These are phyloP conservation scores for Grapholita molesta DNA, from an alignment of 1,140 invertebrate genomes.

Conservation along the genomic window DNA sequence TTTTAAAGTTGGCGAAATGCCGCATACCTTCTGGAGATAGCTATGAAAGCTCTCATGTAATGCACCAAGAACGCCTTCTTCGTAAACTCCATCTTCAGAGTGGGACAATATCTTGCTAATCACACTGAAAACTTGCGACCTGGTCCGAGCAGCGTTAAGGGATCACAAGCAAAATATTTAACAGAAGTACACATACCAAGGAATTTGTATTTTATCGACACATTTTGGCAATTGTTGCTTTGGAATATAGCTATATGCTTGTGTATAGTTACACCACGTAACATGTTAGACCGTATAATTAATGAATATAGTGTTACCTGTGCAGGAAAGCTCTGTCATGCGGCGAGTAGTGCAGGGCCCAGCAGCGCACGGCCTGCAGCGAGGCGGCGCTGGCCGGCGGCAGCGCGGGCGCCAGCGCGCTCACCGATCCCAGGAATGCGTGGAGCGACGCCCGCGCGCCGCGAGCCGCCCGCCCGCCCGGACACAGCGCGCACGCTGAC, in stretches of 20 bases:
- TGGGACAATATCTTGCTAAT: conserved; percentile 97
- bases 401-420: conserved; percentile 94
- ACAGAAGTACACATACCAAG: background rate
- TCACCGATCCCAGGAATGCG: conserved; percentile 92
- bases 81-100: conserved; percentile 87
- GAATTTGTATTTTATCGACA: background rate
- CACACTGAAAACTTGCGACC: conserved; percentile 96
- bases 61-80: conserved; percentile 79
- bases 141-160: conserved; percentile 60
- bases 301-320: conserved; percentile 70
- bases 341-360: conserved; percentile 92
- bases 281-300: background rate
- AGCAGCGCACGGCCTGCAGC: conserved; percentile 95
- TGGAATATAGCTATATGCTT: background rate
- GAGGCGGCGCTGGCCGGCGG: conserved; percentile 92
- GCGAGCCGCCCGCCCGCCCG: conserved; percentile 46
- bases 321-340: conserved; percentile 97
- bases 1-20: too few species aligned
- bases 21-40: conserved; percentile 51
- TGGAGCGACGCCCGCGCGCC: conserved; percentile 90
- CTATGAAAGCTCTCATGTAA: conserved; percentile 61
- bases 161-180: conserved; percentile 24
- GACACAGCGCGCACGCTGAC: conserved; percentile 52
- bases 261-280: too few species aligned
- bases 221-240: too few species aligned